phyloP scores from a whole-genome alignment of 2,113 vertebrate species.

The Lepisosteus osseus region DNA sequence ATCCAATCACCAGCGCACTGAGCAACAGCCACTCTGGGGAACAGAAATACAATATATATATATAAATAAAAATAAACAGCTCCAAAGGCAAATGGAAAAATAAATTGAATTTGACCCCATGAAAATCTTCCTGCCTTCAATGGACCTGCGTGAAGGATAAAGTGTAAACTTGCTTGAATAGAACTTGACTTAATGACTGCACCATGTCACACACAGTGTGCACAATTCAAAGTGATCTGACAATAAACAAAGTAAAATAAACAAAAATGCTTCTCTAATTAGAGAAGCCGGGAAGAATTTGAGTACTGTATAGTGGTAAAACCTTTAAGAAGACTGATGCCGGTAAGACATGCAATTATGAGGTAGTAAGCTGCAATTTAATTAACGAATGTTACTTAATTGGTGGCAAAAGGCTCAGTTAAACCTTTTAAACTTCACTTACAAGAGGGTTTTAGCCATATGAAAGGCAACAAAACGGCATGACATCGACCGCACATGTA shows the following conservation, averaged over 20 bases:
- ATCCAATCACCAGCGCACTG: conserved; percentile 3
- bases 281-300: not conserved
- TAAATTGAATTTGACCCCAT: not conserved
- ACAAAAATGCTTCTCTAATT: not conserved
- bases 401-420: too few species aligned
- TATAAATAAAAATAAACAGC: not conserved
- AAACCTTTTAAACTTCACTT: too few species aligned
- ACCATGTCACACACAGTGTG: too few species aligned
- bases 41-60: not conserved
- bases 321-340: not conserved
- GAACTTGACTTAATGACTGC: not conserved
- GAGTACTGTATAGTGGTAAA: not conserved
- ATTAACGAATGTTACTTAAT: too few species aligned
- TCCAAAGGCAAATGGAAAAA: not conserved
- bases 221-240: too few species aligned
- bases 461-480: too few species aligned
- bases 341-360: not conserved
- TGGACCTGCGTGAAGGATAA: not conserved
- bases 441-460: too few species aligned
- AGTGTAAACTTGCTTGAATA: not conserved
- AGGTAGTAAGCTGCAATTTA: too few species aligned
- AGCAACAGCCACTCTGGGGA: not conserved
- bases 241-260: not conserved
- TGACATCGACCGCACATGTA: too few species aligned
- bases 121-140: not conserved